phyloP scores from a whole-genome alignment of 2,113 vertebrate genomes.

The Aviceda subcristata region DNA sequence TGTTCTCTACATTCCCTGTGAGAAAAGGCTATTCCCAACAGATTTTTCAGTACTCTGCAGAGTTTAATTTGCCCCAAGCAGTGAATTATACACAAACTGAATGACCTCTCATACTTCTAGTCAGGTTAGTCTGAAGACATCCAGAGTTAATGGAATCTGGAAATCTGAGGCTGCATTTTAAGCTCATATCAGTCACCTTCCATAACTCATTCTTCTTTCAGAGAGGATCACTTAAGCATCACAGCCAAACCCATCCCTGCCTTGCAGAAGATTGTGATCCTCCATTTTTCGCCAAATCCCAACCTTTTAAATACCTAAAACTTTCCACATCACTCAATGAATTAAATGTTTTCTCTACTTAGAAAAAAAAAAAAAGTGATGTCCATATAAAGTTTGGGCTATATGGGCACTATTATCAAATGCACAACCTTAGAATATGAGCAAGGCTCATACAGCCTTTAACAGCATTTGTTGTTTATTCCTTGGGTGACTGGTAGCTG shows the following conservation, averaged over 20 bases:
- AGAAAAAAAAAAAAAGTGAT: neutral
- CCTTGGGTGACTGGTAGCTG: neutral
- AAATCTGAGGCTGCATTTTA: neutral
- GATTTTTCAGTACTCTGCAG: neutral
- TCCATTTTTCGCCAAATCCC: neutral
- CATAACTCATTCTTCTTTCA: neutral
- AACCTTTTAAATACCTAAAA: neutral
- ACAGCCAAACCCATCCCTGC: neutral
- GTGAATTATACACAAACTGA: neutral
- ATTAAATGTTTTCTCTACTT: neutral
- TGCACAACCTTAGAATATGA: neutral
- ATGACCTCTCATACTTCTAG: neutral
- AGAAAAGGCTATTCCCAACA: neutral
- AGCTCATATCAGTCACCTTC: neutral
- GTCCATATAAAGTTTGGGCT: neutral
- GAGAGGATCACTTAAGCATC: neutral
- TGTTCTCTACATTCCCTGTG: neutral
- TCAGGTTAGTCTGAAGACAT: neutral
- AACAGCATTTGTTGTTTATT: neutral
- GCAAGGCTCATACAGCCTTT: neutral
- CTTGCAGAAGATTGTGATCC: neutral
- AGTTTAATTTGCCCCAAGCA: neutral
- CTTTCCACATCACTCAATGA: neutral
- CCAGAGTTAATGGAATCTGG: neutral
- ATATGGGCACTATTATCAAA: neutral